Conservation (phyloP, 2,888 invertebrate species). For the Actias luna region DNA sequence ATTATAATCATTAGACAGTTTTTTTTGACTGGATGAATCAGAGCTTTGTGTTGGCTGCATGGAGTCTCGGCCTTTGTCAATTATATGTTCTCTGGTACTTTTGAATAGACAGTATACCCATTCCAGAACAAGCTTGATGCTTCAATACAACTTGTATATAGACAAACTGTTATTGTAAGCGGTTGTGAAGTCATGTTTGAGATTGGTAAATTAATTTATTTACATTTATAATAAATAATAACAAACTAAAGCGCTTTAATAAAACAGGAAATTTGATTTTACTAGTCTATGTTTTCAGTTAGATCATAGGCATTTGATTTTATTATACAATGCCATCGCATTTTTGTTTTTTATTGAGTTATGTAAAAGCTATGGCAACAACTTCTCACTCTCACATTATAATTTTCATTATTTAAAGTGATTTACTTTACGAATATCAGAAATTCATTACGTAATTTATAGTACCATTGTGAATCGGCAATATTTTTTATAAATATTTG, state of each 20-base stretch:
- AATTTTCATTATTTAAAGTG: no score
- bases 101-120: slow-evolving; percentile 35
- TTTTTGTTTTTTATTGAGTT: no score
- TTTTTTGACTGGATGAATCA: slow-evolving; percentile 16
- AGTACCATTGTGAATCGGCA: no score
- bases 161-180: slow-evolving; percentile 34
- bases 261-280: slow-evolving; percentile 45
- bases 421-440: no score
- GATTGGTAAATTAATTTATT: slow-evolving; percentile 48
- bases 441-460: no score
- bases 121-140: slow-evolving; percentile 67
- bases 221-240: slow-evolving; percentile 35
- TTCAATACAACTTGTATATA: slow-evolving; percentile 32
- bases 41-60: slow-evolving; percentile 14
- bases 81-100: slow-evolving; percentile 25
- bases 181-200: slow-evolving; percentile 70
- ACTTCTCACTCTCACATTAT: no score
- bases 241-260: slow-evolving; percentile 42
- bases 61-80: slow-evolving; percentile 18
- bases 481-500: no score
- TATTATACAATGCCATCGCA: no score
- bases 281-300: slow-evolving; percentile 46
- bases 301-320: slow-evolving; percentile 2
- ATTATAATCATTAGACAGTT: slow-evolving; percentile 11
- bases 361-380: no score